A percentile compares a stretch with the other conserved stretches of the same genome.
Conservation (phyloP, 2,888 invertebrate genomes). For the Atethmia centrago region DNA sequence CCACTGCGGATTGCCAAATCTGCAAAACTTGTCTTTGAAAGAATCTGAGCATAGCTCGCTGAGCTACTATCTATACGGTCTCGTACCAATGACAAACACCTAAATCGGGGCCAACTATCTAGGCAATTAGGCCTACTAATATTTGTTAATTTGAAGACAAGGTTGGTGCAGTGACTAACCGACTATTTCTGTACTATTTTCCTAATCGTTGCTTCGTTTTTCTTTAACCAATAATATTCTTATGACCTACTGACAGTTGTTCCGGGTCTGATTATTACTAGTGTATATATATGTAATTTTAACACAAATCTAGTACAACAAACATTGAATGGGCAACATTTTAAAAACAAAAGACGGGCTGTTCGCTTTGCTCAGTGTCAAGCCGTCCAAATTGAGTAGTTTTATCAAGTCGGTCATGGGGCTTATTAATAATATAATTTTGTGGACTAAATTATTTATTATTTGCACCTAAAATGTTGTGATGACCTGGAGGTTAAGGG, state of each 20-base stretch:
- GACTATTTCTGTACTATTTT: not conserved
- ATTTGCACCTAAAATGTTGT: conserved; percentile 16
- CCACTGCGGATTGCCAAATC: no score
- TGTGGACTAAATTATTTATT: conserved; percentile 27
- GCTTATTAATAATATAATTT: conserved; percentile 15
- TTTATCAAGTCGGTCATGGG: conserved; percentile 34
- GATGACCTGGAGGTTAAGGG: not conserved
- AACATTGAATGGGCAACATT: no score
- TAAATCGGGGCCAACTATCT: conserved; percentile 5
- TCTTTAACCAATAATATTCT: no score
- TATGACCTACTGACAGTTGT: no score
- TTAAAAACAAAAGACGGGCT: not conserved
- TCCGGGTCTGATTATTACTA: no score
- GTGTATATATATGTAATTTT: no score
- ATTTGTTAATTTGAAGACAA: conserved; percentile 5
- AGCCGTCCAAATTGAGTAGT: not conserved
- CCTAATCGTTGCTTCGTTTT: no score
- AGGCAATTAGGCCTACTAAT: not conserved
- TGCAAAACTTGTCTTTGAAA: no score
- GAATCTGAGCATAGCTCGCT: no score
- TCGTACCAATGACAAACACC: no score
- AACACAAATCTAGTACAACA: no score
- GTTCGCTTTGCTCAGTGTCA: not conserved
- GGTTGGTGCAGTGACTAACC: not conserved
- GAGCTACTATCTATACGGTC: not conserved